Evolutionary conservation across 2,797 vertebrate species (phyloP).

Genomic region (Epinephelus coioides): DNA sequence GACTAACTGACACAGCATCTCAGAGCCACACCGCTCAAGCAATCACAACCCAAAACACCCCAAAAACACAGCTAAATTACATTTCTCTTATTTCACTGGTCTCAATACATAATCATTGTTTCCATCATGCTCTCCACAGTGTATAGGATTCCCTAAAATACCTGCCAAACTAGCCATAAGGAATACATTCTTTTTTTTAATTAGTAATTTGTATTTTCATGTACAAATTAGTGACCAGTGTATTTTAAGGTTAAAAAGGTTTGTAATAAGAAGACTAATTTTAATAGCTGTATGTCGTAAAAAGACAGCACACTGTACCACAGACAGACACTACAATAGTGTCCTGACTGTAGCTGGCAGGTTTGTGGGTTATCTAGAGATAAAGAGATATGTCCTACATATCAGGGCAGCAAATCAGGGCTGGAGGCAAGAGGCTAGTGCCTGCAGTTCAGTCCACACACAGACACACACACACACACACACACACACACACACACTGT

Average conservation of each 20-base stretch:
- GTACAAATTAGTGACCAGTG: not conserved
- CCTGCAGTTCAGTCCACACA: conserved; percentile 40
- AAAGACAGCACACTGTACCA: not conserved
- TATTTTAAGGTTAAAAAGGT: not conserved
- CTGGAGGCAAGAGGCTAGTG: conserved; percentile 50
- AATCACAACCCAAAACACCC: not conserved
- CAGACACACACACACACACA: conserved; percentile 40
- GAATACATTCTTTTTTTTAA: not conserved
- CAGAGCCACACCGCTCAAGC: too few species aligned
- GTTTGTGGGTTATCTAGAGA: conserved; percentile 56
- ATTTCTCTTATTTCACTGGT: not conserved
- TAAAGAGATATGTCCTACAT: conserved; percentile 70
- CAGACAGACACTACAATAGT: not conserved
- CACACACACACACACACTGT: conserved; percentile 34
- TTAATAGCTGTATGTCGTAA: not conserved
- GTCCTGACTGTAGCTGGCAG: conserved; percentile 17
- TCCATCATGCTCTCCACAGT: not conserved
- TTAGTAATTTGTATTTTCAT: not conserved
- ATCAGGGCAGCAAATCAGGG: conserved; percentile 41
- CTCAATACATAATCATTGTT: not conserved
- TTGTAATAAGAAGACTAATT: not conserved
- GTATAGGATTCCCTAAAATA: not conserved
- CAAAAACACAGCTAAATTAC: not conserved
- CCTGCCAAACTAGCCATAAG: not conserved
- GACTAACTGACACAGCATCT: too few species aligned